Conservation (phyloP, 1,140 invertebrate species). For the Anastatus disparis region DNA sequence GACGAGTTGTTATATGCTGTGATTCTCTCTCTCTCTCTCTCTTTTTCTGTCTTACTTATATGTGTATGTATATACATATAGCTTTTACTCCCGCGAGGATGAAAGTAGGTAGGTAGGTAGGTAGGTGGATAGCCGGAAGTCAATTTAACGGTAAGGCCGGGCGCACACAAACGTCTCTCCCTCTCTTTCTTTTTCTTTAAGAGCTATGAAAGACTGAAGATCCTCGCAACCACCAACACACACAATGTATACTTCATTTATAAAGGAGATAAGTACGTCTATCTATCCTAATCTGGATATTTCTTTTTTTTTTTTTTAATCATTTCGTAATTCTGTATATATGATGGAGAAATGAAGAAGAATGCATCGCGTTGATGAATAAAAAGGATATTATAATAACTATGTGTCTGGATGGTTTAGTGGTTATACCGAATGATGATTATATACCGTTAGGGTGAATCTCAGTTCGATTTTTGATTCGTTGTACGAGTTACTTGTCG, state of each 20-base stretch:
- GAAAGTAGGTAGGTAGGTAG: slow-evolving; percentile 63
- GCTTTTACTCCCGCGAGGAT: slow-evolving; percentile 49
- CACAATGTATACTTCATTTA: too few relatives aligned
- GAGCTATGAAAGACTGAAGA: too few relatives aligned
- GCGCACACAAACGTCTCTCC: slow-evolving; percentile 2
- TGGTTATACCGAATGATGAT: not conserved
- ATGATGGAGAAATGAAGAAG: not conserved
- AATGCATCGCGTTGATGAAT: too few relatives aligned
- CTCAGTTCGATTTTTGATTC: slow-evolving; percentile 16
- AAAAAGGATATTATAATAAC: too few relatives aligned
- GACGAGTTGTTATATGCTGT: too few relatives aligned
- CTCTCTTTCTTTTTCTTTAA: not conserved
- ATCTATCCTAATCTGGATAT: slow-evolving; percentile 32
- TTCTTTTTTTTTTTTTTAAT: too few relatives aligned
- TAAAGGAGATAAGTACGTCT: not conserved
- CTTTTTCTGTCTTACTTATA: not conserved
- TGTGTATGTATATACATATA: too few relatives aligned
- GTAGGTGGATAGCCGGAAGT: slow-evolving; percentile 62
- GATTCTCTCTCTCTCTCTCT: not conserved
- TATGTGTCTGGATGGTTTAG: not conserved
- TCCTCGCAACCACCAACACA: too few relatives aligned
- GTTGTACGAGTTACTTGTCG: not conserved
- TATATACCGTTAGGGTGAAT: slow-evolving; percentile 27
- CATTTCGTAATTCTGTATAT: slow-evolving; percentile 23
- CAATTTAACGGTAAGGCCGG: slow-evolving; percentile 61